These are phyloP conservation scores for Pheucticus melanocephalus DNA, from an alignment of 2,113 vertebrate species.

Conservation along the genomic window DNA sequence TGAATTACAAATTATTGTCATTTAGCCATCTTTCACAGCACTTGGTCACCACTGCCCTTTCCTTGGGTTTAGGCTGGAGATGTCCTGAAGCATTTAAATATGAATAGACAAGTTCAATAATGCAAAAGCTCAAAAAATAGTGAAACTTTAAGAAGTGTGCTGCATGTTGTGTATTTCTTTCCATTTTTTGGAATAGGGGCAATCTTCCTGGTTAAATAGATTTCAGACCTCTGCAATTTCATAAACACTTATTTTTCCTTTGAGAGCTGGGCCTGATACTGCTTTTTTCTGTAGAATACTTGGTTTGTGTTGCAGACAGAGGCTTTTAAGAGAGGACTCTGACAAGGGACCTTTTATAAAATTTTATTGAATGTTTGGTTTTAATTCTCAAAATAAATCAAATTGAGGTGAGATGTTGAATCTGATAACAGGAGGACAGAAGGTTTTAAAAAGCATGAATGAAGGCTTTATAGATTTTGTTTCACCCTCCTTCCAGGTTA, in stretches of 20 bases:
- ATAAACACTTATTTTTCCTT: neutral
- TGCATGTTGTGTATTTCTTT: neutral
- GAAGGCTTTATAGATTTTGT: neutral
- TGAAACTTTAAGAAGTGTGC: neutral
- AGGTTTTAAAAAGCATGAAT: neutral
- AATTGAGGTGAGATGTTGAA: neutral
- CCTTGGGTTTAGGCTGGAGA: neutral
- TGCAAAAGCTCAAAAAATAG: neutral
- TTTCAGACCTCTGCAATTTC: neutral
- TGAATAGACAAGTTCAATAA: neutral
- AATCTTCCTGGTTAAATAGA: neutral
- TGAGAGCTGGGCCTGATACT: neutral
- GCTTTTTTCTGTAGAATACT: neutral
- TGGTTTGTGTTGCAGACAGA: neutral
- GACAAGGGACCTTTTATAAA: neutral
- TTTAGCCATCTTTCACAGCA: neutral
- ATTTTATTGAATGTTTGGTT: slow-evolving; percentile 1
- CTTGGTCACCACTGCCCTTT: slow-evolving; percentile 1
- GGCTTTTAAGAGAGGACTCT: neutral
- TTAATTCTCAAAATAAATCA: neutral
- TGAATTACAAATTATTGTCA: neutral
- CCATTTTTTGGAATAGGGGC: neutral
- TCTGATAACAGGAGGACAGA: neutral
- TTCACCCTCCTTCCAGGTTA: neutral
- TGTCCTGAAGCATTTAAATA: slow-evolving; percentile 16